Percentiles rank a stretch among this genome's conserved stretches.
These are phyloP conservation scores for Campopleginae sp. DNA, from an alignment of 2,888 invertebrate genomes.

Conservation along the genomic window DNA sequence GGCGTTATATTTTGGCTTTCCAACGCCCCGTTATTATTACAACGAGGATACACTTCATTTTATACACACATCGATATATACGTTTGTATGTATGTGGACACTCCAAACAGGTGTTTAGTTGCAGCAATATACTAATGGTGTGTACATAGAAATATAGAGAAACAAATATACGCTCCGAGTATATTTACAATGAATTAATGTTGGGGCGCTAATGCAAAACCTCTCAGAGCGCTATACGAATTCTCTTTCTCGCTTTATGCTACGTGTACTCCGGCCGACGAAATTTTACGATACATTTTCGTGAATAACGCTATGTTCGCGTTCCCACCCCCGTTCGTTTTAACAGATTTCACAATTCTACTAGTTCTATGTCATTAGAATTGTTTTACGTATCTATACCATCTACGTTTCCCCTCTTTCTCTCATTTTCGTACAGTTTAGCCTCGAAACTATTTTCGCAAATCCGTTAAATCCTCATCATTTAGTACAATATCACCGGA, in stretches of 20 bases:
- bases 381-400: slow-evolving; percentile 21
- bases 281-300: slow-evolving; percentile 34
- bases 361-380: slow-evolving; percentile 28
- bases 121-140: slow-evolving; percentile 78
- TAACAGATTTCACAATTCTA: slow-evolving; percentile 74
- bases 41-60: neutral
- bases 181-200: slow-evolving; percentile 80
- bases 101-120: slow-evolving; percentile 75
- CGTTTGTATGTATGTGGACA: neutral
- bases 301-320: slow-evolving; percentile 7
- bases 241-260: slow-evolving; percentile 4
- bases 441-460: slow-evolving; percentile 17
- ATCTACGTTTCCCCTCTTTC: neutral
- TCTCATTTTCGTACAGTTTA: slow-evolving; percentile 2
- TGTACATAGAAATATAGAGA: slow-evolving; percentile 79
- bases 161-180: slow-evolving; percentile 77
- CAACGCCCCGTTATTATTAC: slow-evolving; percentile 31
- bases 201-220: slow-evolving; percentile 78
- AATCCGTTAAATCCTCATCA: slow-evolving; percentile 5
- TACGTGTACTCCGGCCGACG: slow-evolving; percentile 1
- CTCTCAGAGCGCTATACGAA: slow-evolving; percentile 58
- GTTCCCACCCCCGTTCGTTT: slow-evolving; percentile 76
- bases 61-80: neutral
- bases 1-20: slow-evolving; percentile 46
- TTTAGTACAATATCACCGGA: slow-evolving; percentile 10